Evolutionary conservation across 2,113 vertebrate species (phyloP).

Genomic region (Nerophis lumbriciformis): DNA sequence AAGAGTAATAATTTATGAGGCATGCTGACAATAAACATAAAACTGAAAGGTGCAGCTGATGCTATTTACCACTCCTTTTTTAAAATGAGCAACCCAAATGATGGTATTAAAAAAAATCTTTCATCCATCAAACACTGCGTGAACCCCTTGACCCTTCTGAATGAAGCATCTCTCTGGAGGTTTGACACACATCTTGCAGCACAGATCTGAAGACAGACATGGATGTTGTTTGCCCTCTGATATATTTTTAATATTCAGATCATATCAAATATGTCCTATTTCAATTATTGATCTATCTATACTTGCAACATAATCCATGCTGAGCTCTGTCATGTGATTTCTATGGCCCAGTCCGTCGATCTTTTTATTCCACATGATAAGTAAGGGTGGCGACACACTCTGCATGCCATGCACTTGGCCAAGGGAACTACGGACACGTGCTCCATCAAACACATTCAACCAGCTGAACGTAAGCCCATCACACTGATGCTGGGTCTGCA

Average conservation of each 20-base stretch:
- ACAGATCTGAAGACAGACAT: constrained; percentile 62
- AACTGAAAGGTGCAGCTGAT: constrained; percentile 49
- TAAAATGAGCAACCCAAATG: constrained; percentile 42
- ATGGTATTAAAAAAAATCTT: constrained; percentile 34
- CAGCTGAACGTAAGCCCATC: constrained; percentile 8
- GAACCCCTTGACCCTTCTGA: constrained; percentile 63
- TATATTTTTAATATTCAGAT: constrained; percentile 72
- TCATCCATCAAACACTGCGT: constrained; percentile 57
- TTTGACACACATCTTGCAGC: constrained; percentile 67
- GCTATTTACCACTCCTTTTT: constrained; percentile 35
- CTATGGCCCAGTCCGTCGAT: constrained; percentile 39
- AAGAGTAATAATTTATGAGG: constrained; percentile 45
- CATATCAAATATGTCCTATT: constrained; percentile 62
- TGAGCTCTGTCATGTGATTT: constrained; percentile 54
- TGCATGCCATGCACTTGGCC: constrained; percentile 34
- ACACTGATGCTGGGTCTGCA: constrained; percentile 7
- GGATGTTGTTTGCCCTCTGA: constrained; percentile 67
- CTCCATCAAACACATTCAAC: constrained; percentile 34
- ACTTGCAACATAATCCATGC: constrained; percentile 57
- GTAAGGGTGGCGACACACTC: constrained; percentile 8
- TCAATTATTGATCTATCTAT: constrained; percentile 71
- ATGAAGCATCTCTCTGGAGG: constrained; percentile 64
- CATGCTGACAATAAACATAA: constrained; percentile 45
- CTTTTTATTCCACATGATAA: constrained; percentile 28
- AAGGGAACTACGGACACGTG: constrained; percentile 20